Percentiles rank a stretch among this genome's conserved stretches.
phyloP scores from a whole-genome alignment of 2,888 invertebrate species.

The Silvanus unidentatus region DNA sequence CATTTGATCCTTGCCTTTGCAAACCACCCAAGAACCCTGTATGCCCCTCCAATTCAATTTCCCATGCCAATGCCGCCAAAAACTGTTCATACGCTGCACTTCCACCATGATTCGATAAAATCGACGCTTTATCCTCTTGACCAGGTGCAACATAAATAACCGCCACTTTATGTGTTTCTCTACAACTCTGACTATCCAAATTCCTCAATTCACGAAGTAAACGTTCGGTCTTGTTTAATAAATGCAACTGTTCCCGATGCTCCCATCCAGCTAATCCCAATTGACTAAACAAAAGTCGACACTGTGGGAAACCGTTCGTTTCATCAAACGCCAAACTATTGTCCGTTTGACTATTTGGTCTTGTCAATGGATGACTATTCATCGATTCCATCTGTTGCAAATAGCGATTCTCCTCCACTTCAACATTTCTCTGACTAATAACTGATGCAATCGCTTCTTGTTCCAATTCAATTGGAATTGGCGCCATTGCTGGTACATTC shows the following conservation, averaged over 20 bases:
- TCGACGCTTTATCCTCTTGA: slow-evolving; percentile 94
- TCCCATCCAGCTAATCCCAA: slow-evolving; percentile 88
- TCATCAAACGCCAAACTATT: slow-evolving; percentile 13
- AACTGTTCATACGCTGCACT: slow-evolving; percentile 87
- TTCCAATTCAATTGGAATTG: slow-evolving; percentile 70
- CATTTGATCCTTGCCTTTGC: slow-evolving; percentile 83
- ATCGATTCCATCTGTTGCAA: slow-evolving; percentile 36
- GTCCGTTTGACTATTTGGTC: slow-evolving; percentile 33
- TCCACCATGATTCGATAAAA: slow-evolving; percentile 83
- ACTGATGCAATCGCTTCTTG: slow-evolving; percentile 81
- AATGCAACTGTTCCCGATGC: slow-evolving; percentile 74
- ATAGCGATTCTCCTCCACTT: slow-evolving; percentile 59
- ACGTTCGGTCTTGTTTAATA: slow-evolving; percentile 82
- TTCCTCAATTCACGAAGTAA: slow-evolving; percentile 86
- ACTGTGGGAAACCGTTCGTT: slow-evolving; percentile 67
- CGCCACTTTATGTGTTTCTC: slow-evolving; percentile 92
- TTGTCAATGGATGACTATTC: slow-evolving; percentile 36
- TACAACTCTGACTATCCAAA: slow-evolving; percentile 83
- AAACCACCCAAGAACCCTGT: slow-evolving; percentile 93
- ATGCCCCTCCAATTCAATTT: slow-evolving; percentile 88
- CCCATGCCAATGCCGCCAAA: slow-evolving; percentile 67
- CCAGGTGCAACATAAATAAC: slow-evolving; percentile 97
- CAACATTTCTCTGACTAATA: slow-evolving; percentile 77
- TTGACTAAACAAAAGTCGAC: slow-evolving; percentile 85
- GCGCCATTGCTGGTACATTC: slow-evolving; percentile 73